These are phyloP conservation scores for Venusia cambrica DNA, from an alignment of 2,888 invertebrate species.

Conservation along the genomic window DNA sequence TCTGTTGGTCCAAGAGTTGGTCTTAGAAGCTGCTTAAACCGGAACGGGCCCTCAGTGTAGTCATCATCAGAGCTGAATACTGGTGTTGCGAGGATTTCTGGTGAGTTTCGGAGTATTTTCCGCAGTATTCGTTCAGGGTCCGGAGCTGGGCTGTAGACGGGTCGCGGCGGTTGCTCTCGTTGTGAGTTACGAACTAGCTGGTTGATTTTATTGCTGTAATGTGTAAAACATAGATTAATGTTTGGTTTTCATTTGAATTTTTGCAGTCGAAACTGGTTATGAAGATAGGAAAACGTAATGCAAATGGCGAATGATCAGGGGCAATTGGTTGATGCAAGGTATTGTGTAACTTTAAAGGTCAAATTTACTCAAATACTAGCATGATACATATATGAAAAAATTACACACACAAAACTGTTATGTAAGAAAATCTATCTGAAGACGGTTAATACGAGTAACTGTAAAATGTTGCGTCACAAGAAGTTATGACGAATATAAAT, in stretches of 20 bases:
- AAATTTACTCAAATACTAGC: too few relatives aligned
- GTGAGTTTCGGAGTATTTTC: constrained; percentile 71
- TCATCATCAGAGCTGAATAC: constrained; percentile 74
- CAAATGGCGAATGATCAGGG: too few relatives aligned
- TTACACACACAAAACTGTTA: constrained; percentile 11
- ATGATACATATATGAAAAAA: too few relatives aligned
- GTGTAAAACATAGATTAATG: too few relatives aligned
- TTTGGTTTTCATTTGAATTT: too few relatives aligned
- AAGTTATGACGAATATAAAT: constrained; percentile 29
- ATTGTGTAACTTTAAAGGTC: too few relatives aligned
- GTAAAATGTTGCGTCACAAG: constrained; percentile 24
- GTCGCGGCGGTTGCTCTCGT: constrained; percentile 45
- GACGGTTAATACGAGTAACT: constrained; percentile 13
- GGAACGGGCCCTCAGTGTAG: constrained; percentile 84
- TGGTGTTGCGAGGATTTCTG: constrained; percentile 71
- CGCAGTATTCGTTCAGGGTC: constrained; percentile 73
- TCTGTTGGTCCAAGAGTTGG: constrained; percentile 86
- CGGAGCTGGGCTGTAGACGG: constrained; percentile 53
- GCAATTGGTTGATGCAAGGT: too few relatives aligned
- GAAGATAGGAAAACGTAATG: too few relatives aligned
- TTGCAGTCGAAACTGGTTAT: too few relatives aligned
- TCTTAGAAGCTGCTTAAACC: constrained; percentile 84
- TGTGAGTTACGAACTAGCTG: constrained; percentile 69
- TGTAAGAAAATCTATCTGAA: constrained; percentile 9
- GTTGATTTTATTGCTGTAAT: constrained; percentile 72